Evolutionary conservation across 2,113 vertebrate genomes (phyloP), one percentile per base, ranked within the genome.

Genomic region (Hippocampus zosterae): DNA sequence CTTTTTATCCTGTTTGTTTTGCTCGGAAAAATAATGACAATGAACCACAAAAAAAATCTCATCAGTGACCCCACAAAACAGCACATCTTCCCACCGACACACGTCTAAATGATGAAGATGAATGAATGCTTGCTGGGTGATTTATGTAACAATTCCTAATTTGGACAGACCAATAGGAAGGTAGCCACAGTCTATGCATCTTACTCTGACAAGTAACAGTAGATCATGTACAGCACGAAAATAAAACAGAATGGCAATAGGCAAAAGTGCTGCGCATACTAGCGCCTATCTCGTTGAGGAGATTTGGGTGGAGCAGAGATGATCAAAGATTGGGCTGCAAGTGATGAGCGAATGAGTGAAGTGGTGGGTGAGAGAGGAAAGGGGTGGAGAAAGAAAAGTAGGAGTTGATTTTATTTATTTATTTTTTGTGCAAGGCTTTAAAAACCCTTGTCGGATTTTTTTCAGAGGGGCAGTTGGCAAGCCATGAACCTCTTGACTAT

Each of bases 321-420:
- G 63, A 41, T 70, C 8, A 50, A 0, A 37, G 27, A 6, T 3
- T 64, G 82, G n/a, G 27, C 67, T 8, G 1, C 5, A 15, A 27
- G 53, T 56, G 52, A 41, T 52, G 21, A 55, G 46, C 19, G 13
- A 60, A n/a, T 16, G 65, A 40, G 37, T 23, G 21, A 53, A 62
- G 59, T 37, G 42, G 25, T 57, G 65, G n/a, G 69, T 73, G 66
- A 64, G 48, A 69, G 70, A 67, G 65, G 23, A 50, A 75, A 41
- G 15, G 74, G 57, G 44, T 19, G 41, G 50, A 41, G 19, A 3
- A 53, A 41, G 33, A n/a, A 18, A 41, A 29, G 13, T 68, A 77
- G 81, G 85, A 41, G 67, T 72, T 48, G 66, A 76, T 42, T 42
- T 42, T n/a, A n/a, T n/a, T n/a, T n/a, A n/a, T 11, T 42, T 42